Conservation (phyloP, 2,113 vertebrate genomes). For the Gopherus flavomarginatus region DNA sequence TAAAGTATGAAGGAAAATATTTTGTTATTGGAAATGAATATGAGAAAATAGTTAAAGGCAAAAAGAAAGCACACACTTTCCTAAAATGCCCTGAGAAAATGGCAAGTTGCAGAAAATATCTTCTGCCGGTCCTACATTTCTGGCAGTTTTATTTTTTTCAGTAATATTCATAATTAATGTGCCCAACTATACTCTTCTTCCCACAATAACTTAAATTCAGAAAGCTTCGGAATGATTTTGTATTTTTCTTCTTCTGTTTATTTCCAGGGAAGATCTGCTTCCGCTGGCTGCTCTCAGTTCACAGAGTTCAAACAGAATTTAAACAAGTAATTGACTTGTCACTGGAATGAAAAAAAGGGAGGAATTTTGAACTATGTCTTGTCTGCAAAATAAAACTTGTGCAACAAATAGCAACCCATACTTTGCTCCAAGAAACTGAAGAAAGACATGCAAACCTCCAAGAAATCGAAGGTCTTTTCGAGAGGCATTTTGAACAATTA, state of each 20-base stretch:
- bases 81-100: conserved; percentile 1
- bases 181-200: conserved; percentile 16
- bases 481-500: conserved; percentile 72
- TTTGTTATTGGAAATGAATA: neutral
- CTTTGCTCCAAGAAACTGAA: conserved; percentile 12
- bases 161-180: neutral
- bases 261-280: conserved; percentile 76
- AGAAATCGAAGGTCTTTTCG: conserved; percentile 31
- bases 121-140: neutral
- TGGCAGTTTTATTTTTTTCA: neutral
- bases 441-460: conserved; percentile 24
- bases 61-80: conserved; percentile 16
- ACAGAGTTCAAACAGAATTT: conserved; percentile 77
- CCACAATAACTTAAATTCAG: conserved; percentile 23
- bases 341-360: conserved; percentile 12
- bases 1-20: neutral
- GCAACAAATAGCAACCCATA: conserved; percentile 30
- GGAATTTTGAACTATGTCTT: conserved; percentile 54
- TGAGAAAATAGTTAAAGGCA: conserved; percentile 1
- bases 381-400: conserved; percentile 42
- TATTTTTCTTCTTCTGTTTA: conserved; percentile 77
- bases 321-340: conserved; percentile 79
- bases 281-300: conserved; percentile 70
- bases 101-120: neutral
- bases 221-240: conserved; percentile 66